These are phyloP conservation scores for Gavia stellata DNA, from an alignment of 2,113 vertebrate species.

Conservation along the genomic window DNA sequence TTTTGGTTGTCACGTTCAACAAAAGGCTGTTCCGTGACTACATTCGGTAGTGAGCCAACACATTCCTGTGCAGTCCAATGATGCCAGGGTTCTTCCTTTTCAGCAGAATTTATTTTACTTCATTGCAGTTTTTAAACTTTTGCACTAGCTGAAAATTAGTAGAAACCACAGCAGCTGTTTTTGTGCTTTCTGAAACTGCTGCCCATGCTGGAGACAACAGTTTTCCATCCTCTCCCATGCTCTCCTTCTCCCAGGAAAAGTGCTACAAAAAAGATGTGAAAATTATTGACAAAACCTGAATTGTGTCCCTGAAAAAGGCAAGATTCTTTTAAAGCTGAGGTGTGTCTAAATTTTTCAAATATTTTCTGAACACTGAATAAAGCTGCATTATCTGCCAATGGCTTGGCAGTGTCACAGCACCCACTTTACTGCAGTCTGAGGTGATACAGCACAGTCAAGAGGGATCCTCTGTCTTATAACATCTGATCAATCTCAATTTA, in stretches of 20 bases:
- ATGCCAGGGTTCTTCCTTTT: not conserved
- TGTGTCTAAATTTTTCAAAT: not conserved
- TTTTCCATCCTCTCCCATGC: not conserved
- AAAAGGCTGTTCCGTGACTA: not conserved
- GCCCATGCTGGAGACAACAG: not conserved
- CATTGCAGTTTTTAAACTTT: not conserved
- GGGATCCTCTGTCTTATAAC: not conserved
- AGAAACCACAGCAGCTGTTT: not conserved
- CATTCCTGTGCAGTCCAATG: rapidly evolving
- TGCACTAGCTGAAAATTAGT: not conserved
- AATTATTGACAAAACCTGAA: not conserved
- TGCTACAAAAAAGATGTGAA: not conserved
- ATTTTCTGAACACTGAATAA: not conserved
- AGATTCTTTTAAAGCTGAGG: not conserved
- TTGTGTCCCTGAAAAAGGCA: not conserved
- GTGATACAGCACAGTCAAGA: not conserved
- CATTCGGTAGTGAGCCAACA: not conserved
- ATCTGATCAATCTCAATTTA: not conserved
- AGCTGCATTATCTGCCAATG: not conserved
- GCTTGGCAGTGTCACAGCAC: not conserved
- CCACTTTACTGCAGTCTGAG: not conserved
- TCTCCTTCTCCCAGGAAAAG: not conserved
- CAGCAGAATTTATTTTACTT: not conserved
- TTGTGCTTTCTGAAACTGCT: not conserved
- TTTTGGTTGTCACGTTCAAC: not conserved